Conservation (phyloP, 1,140 invertebrate genomes). For the Drosophila ananassae region DNA sequence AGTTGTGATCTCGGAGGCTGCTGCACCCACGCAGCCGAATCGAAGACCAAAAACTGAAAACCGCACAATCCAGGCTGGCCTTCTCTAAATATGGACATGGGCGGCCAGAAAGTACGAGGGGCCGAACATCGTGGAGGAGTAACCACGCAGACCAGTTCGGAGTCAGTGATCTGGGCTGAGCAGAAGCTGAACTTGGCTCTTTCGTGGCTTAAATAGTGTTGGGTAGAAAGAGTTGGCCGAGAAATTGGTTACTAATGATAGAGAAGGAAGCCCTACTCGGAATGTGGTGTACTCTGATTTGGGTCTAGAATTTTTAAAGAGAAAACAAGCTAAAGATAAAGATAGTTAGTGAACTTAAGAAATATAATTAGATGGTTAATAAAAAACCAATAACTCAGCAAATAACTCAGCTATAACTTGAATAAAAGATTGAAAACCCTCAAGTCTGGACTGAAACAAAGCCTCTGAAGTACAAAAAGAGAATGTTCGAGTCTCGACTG, state of each 20-base stretch:
- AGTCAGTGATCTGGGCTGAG: slow-evolving; percentile 23
- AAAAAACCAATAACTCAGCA: too few species aligned
- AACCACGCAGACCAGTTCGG: slow-evolving; percentile 16
- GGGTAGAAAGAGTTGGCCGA: slow-evolving; percentile 14
- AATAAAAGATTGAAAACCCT: not conserved
- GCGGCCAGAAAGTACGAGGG: slow-evolving; percentile 45
- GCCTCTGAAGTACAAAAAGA: slow-evolving; percentile 19
- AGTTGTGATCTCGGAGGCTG: slow-evolving; percentile 13
- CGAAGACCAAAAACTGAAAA: slow-evolving; percentile 7
- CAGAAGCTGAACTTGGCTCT: slow-evolving; percentile 33
- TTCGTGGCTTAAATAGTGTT: slow-evolving; percentile 28
- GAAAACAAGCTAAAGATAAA: not conserved
- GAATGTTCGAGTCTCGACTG: slow-evolving; percentile 19
- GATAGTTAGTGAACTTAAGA: too few species aligned
- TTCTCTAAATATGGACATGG: slow-evolving; percentile 72
- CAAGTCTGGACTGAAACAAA: not conserved
- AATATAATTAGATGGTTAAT: too few species aligned
- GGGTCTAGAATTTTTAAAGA: not conserved
- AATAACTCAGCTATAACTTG: not conserved
- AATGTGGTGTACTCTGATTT: not conserved
- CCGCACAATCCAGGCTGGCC: slow-evolving; percentile 36
- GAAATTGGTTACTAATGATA: slow-evolving; percentile 27
- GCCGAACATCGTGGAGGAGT: slow-evolving; percentile 42
- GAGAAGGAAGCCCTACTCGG: slow-evolving; percentile 7
- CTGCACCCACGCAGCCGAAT: slow-evolving; percentile 69